These are phyloP conservation scores for Neolamprologus falcicula DNA, from an alignment of 2,113 vertebrate genomes.

Conservation along the genomic window DNA sequence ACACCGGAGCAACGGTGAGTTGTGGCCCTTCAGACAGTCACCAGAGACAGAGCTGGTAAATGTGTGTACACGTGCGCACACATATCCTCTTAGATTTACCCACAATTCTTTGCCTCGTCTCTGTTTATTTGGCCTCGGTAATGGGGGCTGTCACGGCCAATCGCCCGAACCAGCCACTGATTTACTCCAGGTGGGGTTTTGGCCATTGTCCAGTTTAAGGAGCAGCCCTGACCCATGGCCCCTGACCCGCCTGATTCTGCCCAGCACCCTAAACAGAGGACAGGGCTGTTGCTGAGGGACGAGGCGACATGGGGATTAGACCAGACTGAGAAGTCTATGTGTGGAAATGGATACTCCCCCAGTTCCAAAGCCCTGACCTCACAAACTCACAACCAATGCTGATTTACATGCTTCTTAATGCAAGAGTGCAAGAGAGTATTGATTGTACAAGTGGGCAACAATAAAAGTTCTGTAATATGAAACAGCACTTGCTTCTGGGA, in stretches of 20 bases:
- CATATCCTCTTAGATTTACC: slow-evolving; percentile 23
- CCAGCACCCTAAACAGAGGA: slow-evolving; percentile 46
- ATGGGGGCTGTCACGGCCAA: slow-evolving; percentile 66
- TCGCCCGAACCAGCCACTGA: slow-evolving; percentile 51
- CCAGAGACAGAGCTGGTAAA: background rate
- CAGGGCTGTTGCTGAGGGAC: slow-evolving; percentile 45
- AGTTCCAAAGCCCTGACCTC: background rate
- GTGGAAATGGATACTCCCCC: slow-evolving; percentile 45
- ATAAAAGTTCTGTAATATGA: background rate
- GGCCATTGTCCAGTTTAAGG: slow-evolving; percentile 66
- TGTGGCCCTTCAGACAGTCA: slow-evolving; percentile 40
- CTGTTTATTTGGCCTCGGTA: slow-evolving; percentile 64
- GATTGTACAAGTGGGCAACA: background rate
- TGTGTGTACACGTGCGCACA: background rate
- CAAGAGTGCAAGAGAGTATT: background rate
- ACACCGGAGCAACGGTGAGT: slow-evolving; percentile 30
- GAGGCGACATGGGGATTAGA: slow-evolving; percentile 52
- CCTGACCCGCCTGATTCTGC: slow-evolving; percentile 48
- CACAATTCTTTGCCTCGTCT: slow-evolving; percentile 43
- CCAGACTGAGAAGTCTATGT: slow-evolving; percentile 39
- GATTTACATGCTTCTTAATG: background rate
- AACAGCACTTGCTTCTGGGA: background rate
- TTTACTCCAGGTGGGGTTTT: slow-evolving; percentile 73
- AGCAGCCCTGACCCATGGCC: slow-evolving; percentile 60
- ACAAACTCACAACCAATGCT: background rate